Base-by-base conservation (phyloP, 2,113 vertebrate genomes). In the Montifringilla adamsi region DNA sequence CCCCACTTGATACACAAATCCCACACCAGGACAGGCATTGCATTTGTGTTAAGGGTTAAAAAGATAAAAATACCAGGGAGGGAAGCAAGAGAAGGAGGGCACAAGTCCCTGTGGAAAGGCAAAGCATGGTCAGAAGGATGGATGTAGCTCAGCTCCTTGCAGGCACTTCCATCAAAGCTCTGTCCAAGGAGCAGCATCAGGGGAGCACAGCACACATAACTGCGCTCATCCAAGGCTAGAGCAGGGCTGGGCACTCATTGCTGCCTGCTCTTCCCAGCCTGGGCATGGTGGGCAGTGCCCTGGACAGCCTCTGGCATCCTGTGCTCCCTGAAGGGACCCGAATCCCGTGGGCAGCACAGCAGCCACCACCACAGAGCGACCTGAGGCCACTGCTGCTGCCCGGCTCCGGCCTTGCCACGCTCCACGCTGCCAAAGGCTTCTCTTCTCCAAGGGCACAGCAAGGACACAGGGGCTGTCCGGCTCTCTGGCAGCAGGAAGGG, bases 321-420 rank as follows among this genome's bases (percentile, higher is more conserved):
- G 0, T 28, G 41, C 30, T 44, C 44, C 47, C 68, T 23, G 44
- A 6, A 9, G 59, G 80, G 44, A 37, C 37, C n/a, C 0, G 0
- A 55, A 39, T 23, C 27, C 47, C 58, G 4, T 4, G 1, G 8
- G 74, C 35, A 81, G 55, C 6, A 2, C 55, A 3, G n/a, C 0
- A 5, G 49, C 39, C 43, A 69, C 5, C 17, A 4, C 27, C 0
- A 5, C 68, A 19, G 58, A 44, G 39, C 0, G 2, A 27, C 26
- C 19, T 0, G 9, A 53, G 66, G 70, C 0, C 1, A 7, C 66
- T 58, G 79, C 17, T 3, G 70, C 62, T 53, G 76, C 87, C 76
- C 47, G 43, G 87, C 62, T 64, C 79, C 49, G 69, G 50, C 77
- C 81, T 49, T 7, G 50, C 64, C 3, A 0, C 0, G 14, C 73